Percentiles rank a stretch among this genome's conserved stretches.
Conservation (phyloP, 2,797 vertebrate genomes). For the Manis pentadactyla region DNA sequence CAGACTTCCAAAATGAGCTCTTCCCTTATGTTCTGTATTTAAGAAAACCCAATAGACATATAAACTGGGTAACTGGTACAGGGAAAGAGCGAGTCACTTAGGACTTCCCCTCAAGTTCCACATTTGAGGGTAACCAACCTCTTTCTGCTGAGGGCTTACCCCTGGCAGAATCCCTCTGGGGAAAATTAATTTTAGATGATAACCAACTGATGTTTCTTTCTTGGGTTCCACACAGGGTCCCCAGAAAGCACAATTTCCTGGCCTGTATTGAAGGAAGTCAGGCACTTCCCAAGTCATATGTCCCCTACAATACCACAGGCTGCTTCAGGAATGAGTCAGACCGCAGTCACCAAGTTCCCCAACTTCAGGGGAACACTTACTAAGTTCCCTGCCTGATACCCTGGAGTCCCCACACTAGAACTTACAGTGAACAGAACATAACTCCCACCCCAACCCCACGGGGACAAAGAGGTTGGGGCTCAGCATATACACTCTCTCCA, state of each 20-base stretch:
- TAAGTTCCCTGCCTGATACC: background rate
- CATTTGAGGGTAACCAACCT: background rate
- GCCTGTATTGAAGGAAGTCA: background rate
- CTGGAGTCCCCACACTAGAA: background rate
- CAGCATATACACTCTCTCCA: background rate
- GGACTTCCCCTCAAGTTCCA: background rate
- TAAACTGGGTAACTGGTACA: background rate
- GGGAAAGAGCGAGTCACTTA: background rate
- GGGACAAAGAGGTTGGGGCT: background rate
- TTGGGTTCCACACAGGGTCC: background rate
- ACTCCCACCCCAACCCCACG: background rate
- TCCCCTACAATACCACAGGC: background rate
- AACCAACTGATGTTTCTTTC: background rate
- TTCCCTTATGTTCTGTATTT: background rate
- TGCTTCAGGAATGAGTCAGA: background rate
- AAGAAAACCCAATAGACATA: background rate
- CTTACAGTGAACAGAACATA: background rate
- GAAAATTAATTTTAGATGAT: background rate
- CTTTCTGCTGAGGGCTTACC: background rate
- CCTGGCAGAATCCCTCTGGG: background rate
- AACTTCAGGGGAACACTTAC: background rate
- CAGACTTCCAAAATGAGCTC: constrained; percentile 37
- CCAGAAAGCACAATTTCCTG: background rate
- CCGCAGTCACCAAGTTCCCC: background rate
- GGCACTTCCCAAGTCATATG: background rate